A percentile compares a stretch with the other conserved stretches of the same genome.
Evolutionary conservation across 2,113 vertebrate species (phyloP).

Genomic region (Labrus mixtus): DNA sequence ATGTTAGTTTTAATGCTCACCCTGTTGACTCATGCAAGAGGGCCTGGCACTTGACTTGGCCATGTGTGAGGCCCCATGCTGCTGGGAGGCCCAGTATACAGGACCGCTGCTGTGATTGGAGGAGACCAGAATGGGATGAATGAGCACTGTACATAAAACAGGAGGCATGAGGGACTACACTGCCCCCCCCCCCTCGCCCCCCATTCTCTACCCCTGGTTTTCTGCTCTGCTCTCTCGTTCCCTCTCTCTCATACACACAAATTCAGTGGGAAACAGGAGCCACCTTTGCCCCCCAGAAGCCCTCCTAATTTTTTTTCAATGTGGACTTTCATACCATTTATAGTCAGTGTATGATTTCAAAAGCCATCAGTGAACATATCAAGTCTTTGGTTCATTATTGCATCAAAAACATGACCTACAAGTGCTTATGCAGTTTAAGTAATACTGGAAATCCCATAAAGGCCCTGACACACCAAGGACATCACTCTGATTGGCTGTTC

Average conservation of each 20-base stretch:
- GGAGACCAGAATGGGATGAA: conserved; percentile 61
- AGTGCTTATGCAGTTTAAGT: too few relatives aligned
- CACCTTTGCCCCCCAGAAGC: conserved; percentile 27
- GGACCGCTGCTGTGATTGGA: conserved; percentile 65
- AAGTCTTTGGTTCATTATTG: not conserved
- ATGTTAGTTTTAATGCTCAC: conserved; percentile 62
- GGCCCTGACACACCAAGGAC: too few relatives aligned
- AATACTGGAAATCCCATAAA: too few relatives aligned
- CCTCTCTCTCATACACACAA: conserved; percentile 1
- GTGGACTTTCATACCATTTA: conserved; percentile 15
- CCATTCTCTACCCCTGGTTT: not conserved
- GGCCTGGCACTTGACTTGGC: conserved; percentile 66
- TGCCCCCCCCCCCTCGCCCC: conserved; percentile 38
- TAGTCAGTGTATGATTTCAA: not conserved
- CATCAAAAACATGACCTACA: too few relatives aligned
- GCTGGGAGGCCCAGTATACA: conserved; percentile 60
- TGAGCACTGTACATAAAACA: conserved; percentile 72
- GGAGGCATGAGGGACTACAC: conserved; percentile 55
- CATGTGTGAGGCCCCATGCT: conserved; percentile 71
- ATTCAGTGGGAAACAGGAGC: conserved; percentile 4
- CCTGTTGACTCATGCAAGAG: conserved; percentile 71
- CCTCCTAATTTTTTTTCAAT: not conserved
- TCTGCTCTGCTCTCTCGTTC: not conserved
- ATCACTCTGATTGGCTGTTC: too few relatives aligned
- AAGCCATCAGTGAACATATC: not conserved